These are phyloP conservation scores for Glossosoma conforme DNA, from an alignment of 1,140 invertebrate genomes.

Conservation along the genomic window DNA sequence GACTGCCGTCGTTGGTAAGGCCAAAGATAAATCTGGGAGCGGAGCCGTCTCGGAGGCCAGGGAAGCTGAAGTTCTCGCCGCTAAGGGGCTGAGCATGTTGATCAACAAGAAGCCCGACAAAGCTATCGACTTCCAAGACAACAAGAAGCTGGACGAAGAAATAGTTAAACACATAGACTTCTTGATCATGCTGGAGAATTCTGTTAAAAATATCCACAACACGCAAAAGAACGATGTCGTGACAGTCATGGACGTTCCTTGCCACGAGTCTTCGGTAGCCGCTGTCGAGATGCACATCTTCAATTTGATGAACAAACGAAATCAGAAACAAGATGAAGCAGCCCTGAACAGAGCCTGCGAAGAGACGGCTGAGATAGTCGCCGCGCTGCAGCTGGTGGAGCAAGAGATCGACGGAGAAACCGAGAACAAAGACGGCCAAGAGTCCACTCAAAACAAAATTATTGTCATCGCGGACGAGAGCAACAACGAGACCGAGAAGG, in stretches of 20 bases:
- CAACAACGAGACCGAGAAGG: no score
- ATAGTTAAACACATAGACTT: slow-evolving; percentile 31
- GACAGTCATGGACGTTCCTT: no score
- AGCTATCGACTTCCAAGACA: slow-evolving; percentile 28
- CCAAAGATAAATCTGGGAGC: not conserved
- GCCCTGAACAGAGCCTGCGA: slow-evolving; percentile 22
- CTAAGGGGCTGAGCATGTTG: slow-evolving; percentile 45
- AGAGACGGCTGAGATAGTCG: not conserved
- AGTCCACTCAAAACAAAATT: no score
- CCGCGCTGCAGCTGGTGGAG: slow-evolving; percentile 2
- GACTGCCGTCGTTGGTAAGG: slow-evolving; percentile 35
- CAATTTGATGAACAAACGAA: no score
- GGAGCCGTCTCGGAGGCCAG: slow-evolving; percentile 34
- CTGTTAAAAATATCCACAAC: no score
- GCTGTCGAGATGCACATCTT: no score
- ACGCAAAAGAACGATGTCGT: no score
- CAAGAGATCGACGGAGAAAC: not conserved
- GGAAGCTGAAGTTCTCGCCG: slow-evolving; percentile 45
- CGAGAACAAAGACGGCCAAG: no score
- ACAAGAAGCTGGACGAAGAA: slow-evolving; percentile 36
- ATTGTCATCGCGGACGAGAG: no score
- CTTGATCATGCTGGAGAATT: no score
- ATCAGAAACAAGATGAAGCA: slow-evolving; percentile 29
- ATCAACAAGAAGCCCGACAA: no score
- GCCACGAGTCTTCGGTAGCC: no score